Base-by-base conservation (phyloP, 30 jellyfish, hydroid and myxozoan species). In the Chrysaora quinquecirrha region DNA sequence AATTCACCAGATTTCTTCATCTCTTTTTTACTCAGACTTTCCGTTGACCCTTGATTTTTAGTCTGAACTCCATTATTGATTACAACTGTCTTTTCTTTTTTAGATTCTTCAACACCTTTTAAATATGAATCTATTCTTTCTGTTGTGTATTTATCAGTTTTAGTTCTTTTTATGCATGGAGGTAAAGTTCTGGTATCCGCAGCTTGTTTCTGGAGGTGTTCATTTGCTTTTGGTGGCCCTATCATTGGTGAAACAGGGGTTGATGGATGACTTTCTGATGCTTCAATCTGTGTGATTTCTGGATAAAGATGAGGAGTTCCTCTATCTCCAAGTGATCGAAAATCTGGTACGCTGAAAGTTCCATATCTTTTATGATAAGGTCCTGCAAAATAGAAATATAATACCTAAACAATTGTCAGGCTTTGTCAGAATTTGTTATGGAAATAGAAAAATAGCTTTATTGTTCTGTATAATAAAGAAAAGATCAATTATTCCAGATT, bases 261-360 rank as follows among this genome's bases (percentile, higher is more conserved):
- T 11, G 63, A 47, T n/a, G 34, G 74, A 11, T 10, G 48, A 34
- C 84, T 48, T 4, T 50, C 56, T 14, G 90, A 80, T 3, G 83
- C 0, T 21, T 25, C 33, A 16, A 66, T 80, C 16, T 67, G 84
- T 1, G 83, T 80, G n/a, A 80, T 19, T 23, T 80, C 70, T 18
- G 90, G 90, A 29, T 80, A 80, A 9, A 80, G 3, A 14, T 54
- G 70, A 27, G 47, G 28, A 21, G 58, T 11, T 10, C 18, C 21
- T 21, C 34, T 32, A 12, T 24, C 78, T 14, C 48, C 90, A 31
- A 19, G 48, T 21, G 69, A 22, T 34, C 30, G 32, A 20, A 80
- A 68, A 58, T 80, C 58, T 10, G 90, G 90, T 0, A 54, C 90
- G 32, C 90, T 80, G 78, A 80, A 80, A 25, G 90, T 80, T 30